Base-by-base conservation (phyloP, 1,140 invertebrate genomes). In the Scaptodrosophila lebanonensis region DNA sequence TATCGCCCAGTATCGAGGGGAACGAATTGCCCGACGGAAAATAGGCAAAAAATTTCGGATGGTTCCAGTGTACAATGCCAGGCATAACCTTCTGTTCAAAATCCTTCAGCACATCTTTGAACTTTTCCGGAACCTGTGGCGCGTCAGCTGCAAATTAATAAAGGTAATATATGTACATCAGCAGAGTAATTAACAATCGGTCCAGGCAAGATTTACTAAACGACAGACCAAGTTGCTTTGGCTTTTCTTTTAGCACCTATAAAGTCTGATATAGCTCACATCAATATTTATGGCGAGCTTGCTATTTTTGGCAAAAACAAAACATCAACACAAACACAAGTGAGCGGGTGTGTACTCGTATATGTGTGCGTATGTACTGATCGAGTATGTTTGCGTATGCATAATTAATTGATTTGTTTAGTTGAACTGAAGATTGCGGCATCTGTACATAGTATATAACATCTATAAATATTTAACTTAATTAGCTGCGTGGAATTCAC, bases 1-100 rank as follows among this genome's bases (percentile, higher is more conserved):
- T 96, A 82, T 98, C 96, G 2, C 93, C 97, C 11, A 99, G 88
- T 36, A 98, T 95, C 1, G 97, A 97, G 1, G 97, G 96, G 84
- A 93, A 99, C 0, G 95, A 97, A 87, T 97, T 97, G 12, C 96
- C 97, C 2, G 95, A 93, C 2, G 97, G 97, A 87, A 99, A 98
- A 87, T 98, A 99, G 1, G 97, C 97, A 83, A 98, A 96, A 85
- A 98, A 99, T 50, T 93, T 89, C 1, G 97, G 96, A 90, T 98
- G 97, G 87, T 98, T 96, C 97, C 97, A 99, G 83, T 99, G 97
- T 0, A 96, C 97, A 36, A 97, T 92, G 54, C 97, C 97, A 7
- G 95, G 95, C 95, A 98, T 97, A 57, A 98, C 97, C 86, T 94
- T 94, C 27, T 89, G 88, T 68, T 98, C 94, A 9, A 98, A 92